Conservation (phyloP, 2,797 vertebrate species). For the Pampus argenteus region DNA sequence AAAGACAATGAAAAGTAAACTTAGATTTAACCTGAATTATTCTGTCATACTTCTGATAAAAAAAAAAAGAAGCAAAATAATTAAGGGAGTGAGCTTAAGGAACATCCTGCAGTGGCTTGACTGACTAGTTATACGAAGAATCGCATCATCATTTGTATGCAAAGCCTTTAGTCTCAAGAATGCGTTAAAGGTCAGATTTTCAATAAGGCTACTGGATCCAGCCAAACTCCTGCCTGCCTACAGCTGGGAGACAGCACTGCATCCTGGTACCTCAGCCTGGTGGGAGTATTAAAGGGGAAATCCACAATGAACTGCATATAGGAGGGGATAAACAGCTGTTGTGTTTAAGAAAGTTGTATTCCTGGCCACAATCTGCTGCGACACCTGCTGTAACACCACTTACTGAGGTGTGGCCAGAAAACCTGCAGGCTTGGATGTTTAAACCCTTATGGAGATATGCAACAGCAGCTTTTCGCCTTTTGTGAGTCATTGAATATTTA, state of each 20-base stretch:
- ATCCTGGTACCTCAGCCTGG: constrained; percentile 38
- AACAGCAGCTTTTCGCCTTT: constrained; percentile 9
- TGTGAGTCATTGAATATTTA: constrained; percentile 21
- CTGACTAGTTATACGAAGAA: constrained; percentile 55
- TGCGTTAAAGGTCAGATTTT: constrained; percentile 82
- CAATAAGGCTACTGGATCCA: constrained; percentile 46
- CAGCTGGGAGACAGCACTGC: constrained; percentile 36
- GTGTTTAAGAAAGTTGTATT: constrained; percentile 4
- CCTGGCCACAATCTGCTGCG: constrained; percentile 11
- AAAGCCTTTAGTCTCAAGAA: constrained; percentile 73
- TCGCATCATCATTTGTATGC: constrained; percentile 79
- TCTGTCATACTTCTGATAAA: constrained; percentile 15
- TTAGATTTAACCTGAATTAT: constrained; percentile 32
- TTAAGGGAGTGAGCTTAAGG: background rate
- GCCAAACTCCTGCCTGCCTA: constrained; percentile 38
- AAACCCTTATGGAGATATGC: background rate
- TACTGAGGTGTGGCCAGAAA: background rate
- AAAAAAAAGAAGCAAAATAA: constrained; percentile 27
- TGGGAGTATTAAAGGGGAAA: constrained; percentile 33
- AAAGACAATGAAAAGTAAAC: constrained; percentile 20
- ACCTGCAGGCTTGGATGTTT: constrained; percentile 4
- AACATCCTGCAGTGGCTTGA: constrained; percentile 22
- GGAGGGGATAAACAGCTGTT: constrained; percentile 14
- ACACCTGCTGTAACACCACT: constrained; percentile 1
- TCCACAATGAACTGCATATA: constrained; percentile 15